Conservation (phyloP, 2,113 vertebrate genomes). For the Phylloscopus whistleri region DNA sequence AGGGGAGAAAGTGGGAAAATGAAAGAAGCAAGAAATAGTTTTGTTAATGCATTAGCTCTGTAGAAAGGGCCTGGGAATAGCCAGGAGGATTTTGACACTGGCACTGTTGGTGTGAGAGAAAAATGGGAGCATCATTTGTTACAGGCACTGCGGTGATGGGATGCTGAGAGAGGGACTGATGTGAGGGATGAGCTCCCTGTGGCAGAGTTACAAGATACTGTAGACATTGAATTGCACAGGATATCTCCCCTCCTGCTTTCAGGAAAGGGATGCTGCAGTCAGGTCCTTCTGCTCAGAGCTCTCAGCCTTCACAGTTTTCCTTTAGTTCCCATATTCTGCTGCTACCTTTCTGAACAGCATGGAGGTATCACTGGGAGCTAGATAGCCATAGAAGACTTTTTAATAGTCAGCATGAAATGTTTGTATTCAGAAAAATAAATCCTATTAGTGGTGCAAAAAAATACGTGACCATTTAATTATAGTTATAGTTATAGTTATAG, state of each 20-base stretch:
- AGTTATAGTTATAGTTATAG: too few species aligned
- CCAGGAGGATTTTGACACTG: background rate
- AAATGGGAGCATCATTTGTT: background rate
- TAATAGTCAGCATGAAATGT: background rate
- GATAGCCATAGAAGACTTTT: fast-evolving
- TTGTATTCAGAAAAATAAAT: background rate
- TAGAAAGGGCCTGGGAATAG: conserved; percentile 2
- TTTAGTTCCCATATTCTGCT: background rate
- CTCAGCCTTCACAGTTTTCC: background rate
- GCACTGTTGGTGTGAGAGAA: background rate
- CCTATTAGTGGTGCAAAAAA: background rate
- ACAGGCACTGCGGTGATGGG: background rate
- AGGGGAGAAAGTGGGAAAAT: background rate
- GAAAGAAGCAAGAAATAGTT: conserved; percentile 27
- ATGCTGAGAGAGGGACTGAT: background rate
- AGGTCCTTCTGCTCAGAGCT: background rate
- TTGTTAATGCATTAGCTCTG: background rate
- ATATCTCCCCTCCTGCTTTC: background rate
- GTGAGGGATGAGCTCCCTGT: background rate
- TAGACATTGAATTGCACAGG: background rate
- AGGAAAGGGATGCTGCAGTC: background rate
- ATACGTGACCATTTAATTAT: background rate
- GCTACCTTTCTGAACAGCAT: background rate
- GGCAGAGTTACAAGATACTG: background rate
- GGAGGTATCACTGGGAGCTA: background rate